Conservation (phyloP, 2,888 invertebrate genomes). For the Hydrotaea diabolus region DNA sequence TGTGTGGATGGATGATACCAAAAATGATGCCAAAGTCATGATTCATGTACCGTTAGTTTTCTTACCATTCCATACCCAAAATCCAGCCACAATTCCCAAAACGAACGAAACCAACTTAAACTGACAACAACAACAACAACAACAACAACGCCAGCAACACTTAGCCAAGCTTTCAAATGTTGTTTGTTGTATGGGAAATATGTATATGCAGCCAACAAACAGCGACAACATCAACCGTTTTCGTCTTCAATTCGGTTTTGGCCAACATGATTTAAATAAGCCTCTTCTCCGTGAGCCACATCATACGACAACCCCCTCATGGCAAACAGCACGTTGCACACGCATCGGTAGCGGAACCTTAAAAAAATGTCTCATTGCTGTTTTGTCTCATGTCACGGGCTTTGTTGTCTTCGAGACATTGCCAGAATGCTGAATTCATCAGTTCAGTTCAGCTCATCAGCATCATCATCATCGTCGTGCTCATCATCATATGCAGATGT, state of each 20-base stretch:
- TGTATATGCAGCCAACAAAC: not conserved
- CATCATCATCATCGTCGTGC: not conserved
- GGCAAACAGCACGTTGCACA: not conserved
- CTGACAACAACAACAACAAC: conserved; percentile 31
- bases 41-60: conserved; percentile 80
- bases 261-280: conserved; percentile 42
- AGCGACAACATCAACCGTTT: not conserved
- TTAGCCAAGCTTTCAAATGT: conserved; percentile 42
- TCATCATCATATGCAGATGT: conserved; percentile 18
- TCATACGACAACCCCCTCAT: not conserved
- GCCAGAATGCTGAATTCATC: conserved; percentile 11
- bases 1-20: conserved; percentile 69
- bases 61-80: conserved; percentile 73
- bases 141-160: too few species aligned
- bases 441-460: too few species aligned
- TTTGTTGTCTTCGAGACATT: not conserved
- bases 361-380: not conserved
- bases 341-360: conserved; percentile 2
- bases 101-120: conserved; percentile 56
- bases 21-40: conserved; percentile 80
- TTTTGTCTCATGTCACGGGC: not conserved
- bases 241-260: not conserved
- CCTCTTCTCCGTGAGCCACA: not conserved
- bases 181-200: conserved; percentile 16
- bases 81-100: conserved; percentile 68